Evolutionary conservation across 2,888 invertebrate species (phyloP).

Genomic region (Serrognathus titanus): DNA sequence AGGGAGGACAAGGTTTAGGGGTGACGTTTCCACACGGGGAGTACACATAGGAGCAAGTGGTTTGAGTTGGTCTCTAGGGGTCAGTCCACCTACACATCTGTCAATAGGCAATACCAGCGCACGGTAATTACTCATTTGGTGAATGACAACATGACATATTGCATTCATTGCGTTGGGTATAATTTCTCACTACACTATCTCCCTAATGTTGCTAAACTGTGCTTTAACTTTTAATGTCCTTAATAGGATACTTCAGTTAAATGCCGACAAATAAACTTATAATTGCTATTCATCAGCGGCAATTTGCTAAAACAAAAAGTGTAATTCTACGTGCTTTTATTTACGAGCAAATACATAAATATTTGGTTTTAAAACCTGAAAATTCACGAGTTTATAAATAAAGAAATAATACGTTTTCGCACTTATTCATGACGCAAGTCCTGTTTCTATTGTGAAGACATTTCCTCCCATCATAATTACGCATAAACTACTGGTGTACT

Average conservation of each 20-base stretch:
- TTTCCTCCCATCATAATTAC: constrained; percentile 15
- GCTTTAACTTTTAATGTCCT: constrained; percentile 2
- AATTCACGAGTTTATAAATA: background rate
- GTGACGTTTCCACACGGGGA: constrained; percentile 3
- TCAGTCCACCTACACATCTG: constrained; percentile 44
- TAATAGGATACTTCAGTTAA: constrained; percentile 3
- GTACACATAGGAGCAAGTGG: constrained; percentile 28
- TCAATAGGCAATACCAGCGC: constrained; percentile 44
- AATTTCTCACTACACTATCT: constrained; percentile 13
- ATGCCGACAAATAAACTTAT: background rate
- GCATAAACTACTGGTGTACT: constrained; percentile 7
- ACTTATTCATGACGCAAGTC: background rate
- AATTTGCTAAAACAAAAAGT: background rate
- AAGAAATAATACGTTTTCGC: background rate
- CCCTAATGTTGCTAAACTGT: constrained; percentile 5
- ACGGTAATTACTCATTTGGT: constrained; percentile 46
- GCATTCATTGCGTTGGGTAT: constrained; percentile 32
- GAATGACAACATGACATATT: constrained; percentile 48
- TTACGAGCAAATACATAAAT: background rate
- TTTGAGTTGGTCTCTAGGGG: constrained; percentile 36
- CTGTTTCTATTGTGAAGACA: constrained; percentile 15
- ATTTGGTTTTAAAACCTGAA: background rate
- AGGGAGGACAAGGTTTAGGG: constrained; percentile 11
- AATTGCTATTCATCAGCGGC: background rate
- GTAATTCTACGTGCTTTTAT: background rate